Evolutionary conservation across 1,140 invertebrate genomes (phyloP).

Genomic region (Euwallacea similis): DNA sequence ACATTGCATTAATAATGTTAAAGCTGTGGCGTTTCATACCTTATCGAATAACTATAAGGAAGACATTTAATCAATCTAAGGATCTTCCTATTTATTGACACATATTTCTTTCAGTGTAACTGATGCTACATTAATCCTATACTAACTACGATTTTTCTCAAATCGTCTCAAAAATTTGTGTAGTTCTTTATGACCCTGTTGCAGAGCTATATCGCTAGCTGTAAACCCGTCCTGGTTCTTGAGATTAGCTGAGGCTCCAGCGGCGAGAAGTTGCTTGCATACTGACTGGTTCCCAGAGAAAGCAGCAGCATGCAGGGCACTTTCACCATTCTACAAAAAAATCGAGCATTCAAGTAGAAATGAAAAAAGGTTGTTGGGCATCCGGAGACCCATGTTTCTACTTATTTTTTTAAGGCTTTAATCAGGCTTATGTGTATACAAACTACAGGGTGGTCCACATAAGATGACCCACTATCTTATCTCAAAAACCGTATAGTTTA

Average conservation of each 20-base stretch:
- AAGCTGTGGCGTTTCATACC: not conserved
- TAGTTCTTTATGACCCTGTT: constrained; percentile 61
- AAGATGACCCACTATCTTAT: too few relatives aligned
- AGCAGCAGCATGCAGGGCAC: constrained; percentile 84
- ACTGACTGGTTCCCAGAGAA: constrained; percentile 84
- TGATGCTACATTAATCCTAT: too few relatives aligned
- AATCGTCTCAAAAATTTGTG: constrained; percentile 59
- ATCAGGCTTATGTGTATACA: not conserved
- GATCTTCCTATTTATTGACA: too few relatives aligned
- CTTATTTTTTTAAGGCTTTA: not conserved
- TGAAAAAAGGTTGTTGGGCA: constrained; percentile 15
- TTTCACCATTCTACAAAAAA: constrained; percentile 79
- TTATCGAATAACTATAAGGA: not conserved
- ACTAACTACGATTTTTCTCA: constrained; percentile 4
- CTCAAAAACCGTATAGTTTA: too few relatives aligned
- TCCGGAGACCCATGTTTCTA: too few relatives aligned
- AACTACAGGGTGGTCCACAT: not conserved
- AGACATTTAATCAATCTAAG: not conserved
- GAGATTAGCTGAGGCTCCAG: constrained; percentile 67
- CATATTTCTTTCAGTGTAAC: too few relatives aligned
- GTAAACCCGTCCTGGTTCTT: constrained; percentile 72
- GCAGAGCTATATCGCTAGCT: constrained; percentile 65
- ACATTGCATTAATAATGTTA: not conserved
- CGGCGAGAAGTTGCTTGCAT: constrained; percentile 73
- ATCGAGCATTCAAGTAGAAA: too few relatives aligned